phyloP scores from a whole-genome alignment of 2,888 invertebrate genomes.

The Aphrophora alni region DNA sequence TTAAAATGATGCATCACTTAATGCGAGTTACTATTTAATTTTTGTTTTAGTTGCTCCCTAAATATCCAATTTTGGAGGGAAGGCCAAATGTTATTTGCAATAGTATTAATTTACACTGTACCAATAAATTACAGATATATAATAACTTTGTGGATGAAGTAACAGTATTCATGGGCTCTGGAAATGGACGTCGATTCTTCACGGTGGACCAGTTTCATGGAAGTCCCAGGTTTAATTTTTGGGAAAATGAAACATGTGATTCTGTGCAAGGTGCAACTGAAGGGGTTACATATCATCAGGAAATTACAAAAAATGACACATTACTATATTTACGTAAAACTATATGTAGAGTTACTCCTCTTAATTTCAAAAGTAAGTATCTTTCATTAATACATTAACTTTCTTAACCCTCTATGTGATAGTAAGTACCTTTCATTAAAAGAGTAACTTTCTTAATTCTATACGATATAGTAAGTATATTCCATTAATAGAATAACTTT shows the following conservation, averaged over 20 bases:
- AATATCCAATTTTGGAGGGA: too few relatives aligned
- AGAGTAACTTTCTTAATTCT: too few relatives aligned
- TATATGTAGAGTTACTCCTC: constrained; percentile 67
- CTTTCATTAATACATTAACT: too few relatives aligned
- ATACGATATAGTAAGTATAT: too few relatives aligned
- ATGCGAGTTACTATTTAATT: too few relatives aligned
- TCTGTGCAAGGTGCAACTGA: constrained; percentile 69
- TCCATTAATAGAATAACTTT: too few relatives aligned
- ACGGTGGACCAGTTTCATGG: constrained; percentile 67
- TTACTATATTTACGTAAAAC: constrained; percentile 72
- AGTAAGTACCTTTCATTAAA: too few relatives aligned
- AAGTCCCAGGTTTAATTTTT: constrained; percentile 63
- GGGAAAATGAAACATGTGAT: constrained; percentile 64
- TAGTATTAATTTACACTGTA: too few relatives aligned
- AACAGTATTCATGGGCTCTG: constrained; percentile 67
- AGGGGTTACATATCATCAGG: constrained; percentile 67
- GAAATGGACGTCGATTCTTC: constrained; percentile 67
- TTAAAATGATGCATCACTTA: too few relatives aligned
- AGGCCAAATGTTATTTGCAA: too few relatives aligned
- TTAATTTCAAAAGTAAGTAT: constrained; percentile 63
- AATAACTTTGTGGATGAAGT: constrained; percentile 65
- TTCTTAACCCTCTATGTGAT: too few relatives aligned
- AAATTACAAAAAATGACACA: constrained; percentile 63
- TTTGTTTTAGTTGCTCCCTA: too few relatives aligned
- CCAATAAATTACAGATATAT: constrained; percentile 68